Percentiles rank a stretch among this genome's conserved stretches.
Conservation (phyloP, 1,140 invertebrate species). For the Nylanderia fulva region DNA sequence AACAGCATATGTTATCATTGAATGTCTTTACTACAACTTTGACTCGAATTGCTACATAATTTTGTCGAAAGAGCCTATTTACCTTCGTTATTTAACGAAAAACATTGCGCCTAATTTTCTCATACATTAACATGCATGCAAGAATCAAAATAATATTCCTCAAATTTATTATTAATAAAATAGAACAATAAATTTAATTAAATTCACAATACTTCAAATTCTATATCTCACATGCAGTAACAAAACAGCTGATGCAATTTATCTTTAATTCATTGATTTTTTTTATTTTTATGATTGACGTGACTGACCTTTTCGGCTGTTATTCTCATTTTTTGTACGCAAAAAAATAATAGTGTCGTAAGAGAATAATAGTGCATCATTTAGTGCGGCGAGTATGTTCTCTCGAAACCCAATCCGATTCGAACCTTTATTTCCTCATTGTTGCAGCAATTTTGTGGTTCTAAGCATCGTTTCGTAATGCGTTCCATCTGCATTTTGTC, state of each 20-base stretch:
- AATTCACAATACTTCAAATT: background rate
- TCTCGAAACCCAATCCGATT: background rate
- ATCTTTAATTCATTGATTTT: background rate
- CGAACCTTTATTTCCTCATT: background rate
- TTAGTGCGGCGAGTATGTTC: background rate
- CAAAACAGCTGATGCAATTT: background rate
- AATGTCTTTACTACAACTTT: constrained; percentile 39
- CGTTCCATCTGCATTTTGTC: constrained; percentile 21
- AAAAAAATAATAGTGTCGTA: background rate
- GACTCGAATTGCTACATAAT: constrained; percentile 46
- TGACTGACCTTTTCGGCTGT: no score
- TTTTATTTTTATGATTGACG: background rate
- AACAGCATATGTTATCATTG: constrained; percentile 23
- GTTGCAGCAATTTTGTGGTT: constrained; percentile 14
- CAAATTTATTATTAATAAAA: background rate
- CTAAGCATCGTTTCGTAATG: background rate
- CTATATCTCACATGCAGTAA: background rate
- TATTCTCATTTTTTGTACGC: background rate
- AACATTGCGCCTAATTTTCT: constrained; percentile 5
- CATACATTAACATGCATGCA: constrained; percentile 5
- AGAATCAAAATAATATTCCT: constrained; percentile 10
- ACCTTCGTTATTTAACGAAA: constrained; percentile 27
- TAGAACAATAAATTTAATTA: background rate
- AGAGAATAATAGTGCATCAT: background rate
- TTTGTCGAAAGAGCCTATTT: constrained; percentile 25